phyloP scores from a whole-genome alignment of 2,113 vertebrate species.

The Anser cygnoides region DNA sequence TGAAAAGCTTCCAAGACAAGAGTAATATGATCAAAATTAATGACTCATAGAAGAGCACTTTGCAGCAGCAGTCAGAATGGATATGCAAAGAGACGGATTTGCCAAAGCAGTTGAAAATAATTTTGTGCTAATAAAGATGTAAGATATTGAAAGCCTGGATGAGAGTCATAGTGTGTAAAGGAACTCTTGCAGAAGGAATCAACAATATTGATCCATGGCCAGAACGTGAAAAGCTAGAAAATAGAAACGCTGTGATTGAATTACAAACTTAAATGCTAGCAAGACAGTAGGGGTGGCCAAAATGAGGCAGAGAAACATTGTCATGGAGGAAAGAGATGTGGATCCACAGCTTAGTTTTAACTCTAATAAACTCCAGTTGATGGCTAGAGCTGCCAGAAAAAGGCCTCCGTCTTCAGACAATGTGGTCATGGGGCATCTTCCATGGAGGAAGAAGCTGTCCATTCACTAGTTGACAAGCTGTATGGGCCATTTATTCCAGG shows the following conservation, averaged over 20 bases:
- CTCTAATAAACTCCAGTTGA: neutral
- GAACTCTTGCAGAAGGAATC: neutral
- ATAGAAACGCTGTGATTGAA: neutral
- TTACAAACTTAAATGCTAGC: neutral
- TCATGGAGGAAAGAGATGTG: neutral
- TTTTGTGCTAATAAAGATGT: neutral
- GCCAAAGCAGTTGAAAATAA: conserved; percentile 9
- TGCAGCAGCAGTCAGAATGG: neutral
- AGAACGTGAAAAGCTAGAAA: neutral
- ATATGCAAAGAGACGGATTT: neutral
- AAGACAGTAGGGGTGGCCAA: neutral
- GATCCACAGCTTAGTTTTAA: neutral
- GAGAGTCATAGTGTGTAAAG: neutral
- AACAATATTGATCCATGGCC: neutral
- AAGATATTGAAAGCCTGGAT: neutral
- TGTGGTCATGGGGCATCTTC: neutral
- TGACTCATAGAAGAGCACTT: conserved; percentile 13
- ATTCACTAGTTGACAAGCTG: neutral
- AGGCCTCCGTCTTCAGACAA: neutral
- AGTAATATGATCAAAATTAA: conserved; percentile 19
- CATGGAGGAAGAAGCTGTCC: neutral
- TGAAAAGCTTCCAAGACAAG: neutral
- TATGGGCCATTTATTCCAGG: neutral
- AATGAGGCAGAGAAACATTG: neutral
- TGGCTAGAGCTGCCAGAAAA: neutral